Base-by-base conservation (phyloP, 2,888 invertebrate genomes). In the Stenurella melanura region DNA sequence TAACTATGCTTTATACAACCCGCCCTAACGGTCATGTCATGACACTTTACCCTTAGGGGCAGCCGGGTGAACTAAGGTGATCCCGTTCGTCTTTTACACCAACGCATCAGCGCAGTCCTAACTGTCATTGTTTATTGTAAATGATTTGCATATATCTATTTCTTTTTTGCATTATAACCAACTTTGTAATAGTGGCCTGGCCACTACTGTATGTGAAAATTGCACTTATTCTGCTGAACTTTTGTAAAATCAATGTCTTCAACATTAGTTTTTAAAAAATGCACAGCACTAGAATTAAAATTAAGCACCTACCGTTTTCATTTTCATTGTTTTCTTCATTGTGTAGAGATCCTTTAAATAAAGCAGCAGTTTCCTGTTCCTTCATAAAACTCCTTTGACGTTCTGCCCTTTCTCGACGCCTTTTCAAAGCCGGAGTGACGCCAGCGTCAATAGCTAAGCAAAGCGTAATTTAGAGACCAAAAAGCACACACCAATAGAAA, bases 381-480 rank as follows among this genome's bases (percentile, higher is more conserved):
- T 93, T 93, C 85, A 96, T 94, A 86, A 96, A 96, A 86, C 95
- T 95, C 73, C 95, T 93, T 87, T 97, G 96, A 78, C 97, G 92
- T 83, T 96, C 96, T 63, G 94, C 96, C 80, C 97, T 92, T 86
- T 96, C 96, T 78, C 96, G 92, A 78, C 97, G 92, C 84, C 96
- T 92, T 84, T 95, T 92, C 79, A 97, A 90, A 71, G 95, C 96
- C 61, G 96, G 95, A 34, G 94, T 96, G 34, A 96, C 93, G 83
- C 96, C 96, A 86, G 94, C 95, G 85, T 93, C 93, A 84, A 87
- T 88, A 77, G 89, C 90, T 90, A 87, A 86, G 87, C 87, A 86
- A 85, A 83, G 84, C 82, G 83, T 76, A 80, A 81, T 74, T 73
- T 38, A 58, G 58, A 78, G 75, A 67, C 63, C 69, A 68, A 68